Evolutionary conservation across 2,888 invertebrate genomes (phyloP).

Genomic region (Tryphoninae sp.): DNA sequence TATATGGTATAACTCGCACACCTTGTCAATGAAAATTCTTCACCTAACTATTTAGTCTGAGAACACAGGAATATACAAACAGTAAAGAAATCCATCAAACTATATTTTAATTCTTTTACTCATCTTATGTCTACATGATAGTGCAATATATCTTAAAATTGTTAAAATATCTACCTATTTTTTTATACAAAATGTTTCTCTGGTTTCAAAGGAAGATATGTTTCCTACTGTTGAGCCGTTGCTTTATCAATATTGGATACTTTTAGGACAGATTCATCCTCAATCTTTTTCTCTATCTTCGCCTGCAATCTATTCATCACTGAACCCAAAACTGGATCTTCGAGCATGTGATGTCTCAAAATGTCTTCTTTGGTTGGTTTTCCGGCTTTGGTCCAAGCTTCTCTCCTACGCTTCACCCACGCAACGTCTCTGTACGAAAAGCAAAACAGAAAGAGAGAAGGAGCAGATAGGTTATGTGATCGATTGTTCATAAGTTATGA

Average conservation of each 20-base stretch:
- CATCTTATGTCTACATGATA: constrained; percentile 13
- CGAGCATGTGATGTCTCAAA: constrained; percentile 1
- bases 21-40: neutral
- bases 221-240: neutral
- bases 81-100: constrained; percentile 25
- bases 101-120: constrained; percentile 23
- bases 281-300: neutral
- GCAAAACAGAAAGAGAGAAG: neutral
- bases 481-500: constrained; percentile 9
- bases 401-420: constrained; percentile 10
- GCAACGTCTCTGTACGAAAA: neutral
- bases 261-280: neutral
- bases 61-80: constrained; percentile 31
- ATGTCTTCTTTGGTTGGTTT: neutral
- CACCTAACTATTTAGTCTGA: constrained; percentile 16
- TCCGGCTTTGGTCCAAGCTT: neutral
- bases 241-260: neutral
- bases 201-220: neutral
- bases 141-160: neutral
- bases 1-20: neutral
- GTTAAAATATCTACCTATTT: constrained; percentile 36
- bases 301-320: neutral
- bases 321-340: neutral
- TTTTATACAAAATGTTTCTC: neutral
- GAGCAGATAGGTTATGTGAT: neutral